Conservation (phyloP, 1,140 invertebrate species). For the Doryteuthis pealeii region DNA sequence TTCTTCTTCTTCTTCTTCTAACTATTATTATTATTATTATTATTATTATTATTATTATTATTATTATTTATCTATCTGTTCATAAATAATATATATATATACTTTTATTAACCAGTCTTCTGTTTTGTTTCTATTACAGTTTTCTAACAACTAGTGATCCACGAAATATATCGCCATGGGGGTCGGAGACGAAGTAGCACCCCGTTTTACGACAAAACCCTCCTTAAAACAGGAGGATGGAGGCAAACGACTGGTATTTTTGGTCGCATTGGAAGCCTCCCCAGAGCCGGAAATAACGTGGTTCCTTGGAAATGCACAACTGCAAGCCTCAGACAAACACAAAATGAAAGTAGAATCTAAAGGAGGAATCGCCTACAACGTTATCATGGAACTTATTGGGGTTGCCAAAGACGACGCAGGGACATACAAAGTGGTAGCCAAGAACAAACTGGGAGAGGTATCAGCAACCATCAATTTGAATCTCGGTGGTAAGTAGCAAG, state of each 20-base stretch:
- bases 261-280: slow-evolving; percentile 54
- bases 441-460: slow-evolving; percentile 96
- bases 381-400: slow-evolving; percentile 82
- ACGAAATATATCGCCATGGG: slow-evolving; percentile 63
- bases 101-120: too few relatives aligned
- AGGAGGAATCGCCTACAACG: slow-evolving; percentile 47
- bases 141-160: slow-evolving; percentile 3
- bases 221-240: slow-evolving; percentile 95
- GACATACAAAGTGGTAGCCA: slow-evolving; percentile 96
- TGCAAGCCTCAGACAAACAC: slow-evolving; percentile 42
- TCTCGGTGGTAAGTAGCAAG: slow-evolving; percentile 70
- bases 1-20: too few relatives aligned
- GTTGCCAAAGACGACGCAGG: slow-evolving; percentile 95
- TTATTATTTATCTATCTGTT: too few relatives aligned
- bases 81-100: too few relatives aligned
- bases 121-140: slow-evolving; percentile 25
- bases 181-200: slow-evolving; percentile 94
- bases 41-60: too few relatives aligned
- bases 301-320: slow-evolving; percentile 49
- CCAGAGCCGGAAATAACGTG: slow-evolving; percentile 56
- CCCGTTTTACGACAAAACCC: slow-evolving; percentile 96
- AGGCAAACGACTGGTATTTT: slow-evolving; percentile 57
- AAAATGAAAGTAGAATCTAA: slow-evolving; percentile 49
- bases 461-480: slow-evolving; percentile 97
- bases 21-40: too few relatives aligned